Base-by-base conservation (phyloP, 2,113 vertebrate species). In the Pseudois nayaur region DNA sequence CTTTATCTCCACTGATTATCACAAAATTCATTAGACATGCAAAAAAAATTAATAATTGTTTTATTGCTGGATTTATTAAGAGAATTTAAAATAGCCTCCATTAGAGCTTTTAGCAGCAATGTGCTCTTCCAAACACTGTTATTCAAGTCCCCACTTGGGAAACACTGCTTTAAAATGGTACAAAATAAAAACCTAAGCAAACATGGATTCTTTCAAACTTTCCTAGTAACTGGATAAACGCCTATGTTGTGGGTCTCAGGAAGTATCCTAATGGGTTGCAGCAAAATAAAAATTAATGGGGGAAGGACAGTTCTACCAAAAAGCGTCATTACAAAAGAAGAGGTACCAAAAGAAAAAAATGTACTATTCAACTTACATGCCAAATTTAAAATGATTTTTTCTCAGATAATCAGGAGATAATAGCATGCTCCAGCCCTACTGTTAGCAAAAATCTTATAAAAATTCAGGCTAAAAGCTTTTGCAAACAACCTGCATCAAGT, bases 81-180 rank as follows among this genome's bases (percentile, higher is more conserved):
- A 89, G 86, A 92, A 91, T 92, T 89, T 93, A 74, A 97, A 96
- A 96, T 74, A 62, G 16, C 40, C 84, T 96, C 95, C 62, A 59
- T 91, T 87, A 91, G 62, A 74, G 31, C 60, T 81, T 87, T 96
- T 52, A 92, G 95, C n/a, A 91, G 89, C 84, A 94, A 84, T 19
- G 40, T 92, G 52, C 48, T 94, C 79, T 90, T 76, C 43, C 31
- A 59, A 97, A 89, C 81, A 94, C 3, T 81, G 45, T 48, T 78
- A 96, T 48, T 86, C 71, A 91, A 92, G 57, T 64, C 43, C 36
- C 7, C 64, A 31, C 11, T 23, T 95, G 67, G 33, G 71, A 95
- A 95, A 97, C 15, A 60, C 2, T 78, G 71, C 45, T 84, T 50
- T 89, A 55, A n/a, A 95, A 93, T 82, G 31, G 60, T 36, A 59